Evolutionary conservation across 1,140 invertebrate genomes (phyloP).

Genomic region (Hyles vespertilio): DNA sequence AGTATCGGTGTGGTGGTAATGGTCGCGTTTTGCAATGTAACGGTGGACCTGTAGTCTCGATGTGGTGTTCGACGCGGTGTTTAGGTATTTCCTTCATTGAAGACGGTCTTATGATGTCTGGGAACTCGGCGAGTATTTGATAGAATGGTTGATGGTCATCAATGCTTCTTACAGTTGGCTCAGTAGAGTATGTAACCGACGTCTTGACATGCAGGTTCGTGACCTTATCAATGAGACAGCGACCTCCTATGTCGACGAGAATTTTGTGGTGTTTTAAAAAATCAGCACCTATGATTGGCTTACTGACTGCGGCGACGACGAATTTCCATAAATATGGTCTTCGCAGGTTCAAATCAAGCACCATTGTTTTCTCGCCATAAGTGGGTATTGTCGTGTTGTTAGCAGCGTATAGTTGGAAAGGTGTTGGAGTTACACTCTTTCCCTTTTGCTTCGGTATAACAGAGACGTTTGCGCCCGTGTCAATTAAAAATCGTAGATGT

Average conservation of each 20-base stretch:
- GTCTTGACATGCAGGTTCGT: no score
- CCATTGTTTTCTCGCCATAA: constrained; percentile 6
- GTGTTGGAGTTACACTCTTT: background rate
- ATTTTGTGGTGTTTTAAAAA: constrained; percentile 8
- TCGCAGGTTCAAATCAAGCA: constrained; percentile 3
- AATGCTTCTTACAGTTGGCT: constrained; percentile 20
- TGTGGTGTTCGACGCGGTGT: constrained; percentile 22
- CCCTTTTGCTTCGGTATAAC: background rate
- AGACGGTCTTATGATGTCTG: constrained; percentile 21
- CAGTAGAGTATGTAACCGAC: background rate
- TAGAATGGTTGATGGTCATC: constrained; percentile 27
- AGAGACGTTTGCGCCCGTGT: constrained; percentile 4
- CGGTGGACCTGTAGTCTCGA: constrained; percentile 23
- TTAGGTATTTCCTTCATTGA: constrained; percentile 23
- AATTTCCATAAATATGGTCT: constrained; percentile 4
- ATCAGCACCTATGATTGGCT: constrained; percentile 9
- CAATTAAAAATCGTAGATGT: background rate
- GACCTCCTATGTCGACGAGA: background rate
- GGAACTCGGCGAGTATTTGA: constrained; percentile 26
- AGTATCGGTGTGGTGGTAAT: constrained; percentile 24
- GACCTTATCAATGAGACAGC: constrained; percentile 2
- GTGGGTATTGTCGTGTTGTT: constrained; percentile 8
- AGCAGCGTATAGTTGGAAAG: constrained; percentile 4
- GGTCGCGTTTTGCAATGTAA: constrained; percentile 22
- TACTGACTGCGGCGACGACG: constrained; percentile 6